Base-by-base conservation (phyloP, 1,140 invertebrate genomes). In the Cydia fagiglandana region DNA sequence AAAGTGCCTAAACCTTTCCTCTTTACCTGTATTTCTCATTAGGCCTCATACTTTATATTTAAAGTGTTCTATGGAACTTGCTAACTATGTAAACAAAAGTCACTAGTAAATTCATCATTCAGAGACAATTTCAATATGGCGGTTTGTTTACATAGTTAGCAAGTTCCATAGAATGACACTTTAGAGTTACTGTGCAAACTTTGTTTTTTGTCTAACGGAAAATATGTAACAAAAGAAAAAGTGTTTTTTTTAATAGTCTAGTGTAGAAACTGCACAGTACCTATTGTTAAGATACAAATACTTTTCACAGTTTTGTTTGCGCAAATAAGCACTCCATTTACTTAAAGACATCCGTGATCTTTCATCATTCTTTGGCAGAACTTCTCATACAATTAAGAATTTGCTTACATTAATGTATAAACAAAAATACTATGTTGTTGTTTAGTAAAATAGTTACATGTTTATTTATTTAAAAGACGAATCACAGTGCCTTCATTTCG, bases 321-420 rank as follows among this genome's bases (percentile, higher is more conserved):
- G 38, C 30, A 38, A 34, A 38, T 20, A 41, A 41, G 38, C 64
- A 38, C 13, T 68, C 6, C 20, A 24, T 13, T 34, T 68, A 28
- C 3, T 24, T 64, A 68, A 68, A 64, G 64, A 30, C 4, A 68
- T 68, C n/a, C 64, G 64, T 68, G 34, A 70, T 17, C 0, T 61
- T 83, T 82, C 78, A 83, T 76, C 47, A 75, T 78, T 80, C 86
- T 88, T 88, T 88, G 86, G 85, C 85, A 82, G 81, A 75, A 83
- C 30, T 70, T 75, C 77, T 79, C 50, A 28, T 73, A 74, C 38
- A 70, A 38, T 13, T 34, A 30, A 28, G 30, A 70, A 41, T 70
- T 70, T 70, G 64, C 30, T 68, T 68, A 68, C 15, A 30, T 64
- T 34, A n/a, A 68, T 6, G n/a, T 45, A 45, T 70, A 70, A 70